Base-by-base conservation (phyloP, 1,140 invertebrate genomes). In the Cyclina sinensis region DNA sequence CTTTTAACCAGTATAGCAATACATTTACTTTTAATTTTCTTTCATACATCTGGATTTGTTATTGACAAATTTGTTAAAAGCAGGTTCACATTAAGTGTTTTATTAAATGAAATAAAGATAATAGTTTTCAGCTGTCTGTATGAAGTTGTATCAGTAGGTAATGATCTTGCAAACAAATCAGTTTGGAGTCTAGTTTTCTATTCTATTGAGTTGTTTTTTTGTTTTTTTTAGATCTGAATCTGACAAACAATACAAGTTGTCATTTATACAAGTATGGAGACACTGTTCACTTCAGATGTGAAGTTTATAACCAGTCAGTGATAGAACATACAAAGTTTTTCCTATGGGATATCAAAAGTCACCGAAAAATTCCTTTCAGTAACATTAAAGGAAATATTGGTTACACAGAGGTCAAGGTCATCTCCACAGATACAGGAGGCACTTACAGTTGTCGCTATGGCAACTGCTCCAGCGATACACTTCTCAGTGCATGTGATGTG, bases 401-500 rank as follows among this genome's bases (percentile, higher is more conserved):
- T 62, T 62, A n/a, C 24, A 27, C 24, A 62, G 24, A 62, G 24
- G 57, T 62, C 21, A 62, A 62, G 57, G 57, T 62, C 21, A 7
- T 27, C n/a, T 62, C 57, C 57, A 27, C 5, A 24, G 57, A 62
- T 4, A 7, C 57, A 27, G 57, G 57, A 1, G 57, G 57, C 5
- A 27, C 18, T 27, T 62, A 62, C 24, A 62, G 57, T 62, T 62
- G 57, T 62, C 57, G 24, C 57, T 62, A 62, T 62, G 57, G 57
- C 57, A 62, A 62, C 57, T 62, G 57, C 24, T n/a, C 57, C 1
- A 14, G 7, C 14, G 57, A 62, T n/a, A 62, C n/a, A n/a, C n/a
- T 62, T n/a, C 57, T 62, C n/a, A 27, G 18, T 27, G 18, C n/a
- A 27, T 24, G 0, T 62, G 1, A 1, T 14, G 24, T 62, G 21